A percentile compares a stretch with the other conserved stretches of the same genome.
phyloP scores from a whole-genome alignment of 2,113 vertebrate species.

The Oryzias melastigma region DNA sequence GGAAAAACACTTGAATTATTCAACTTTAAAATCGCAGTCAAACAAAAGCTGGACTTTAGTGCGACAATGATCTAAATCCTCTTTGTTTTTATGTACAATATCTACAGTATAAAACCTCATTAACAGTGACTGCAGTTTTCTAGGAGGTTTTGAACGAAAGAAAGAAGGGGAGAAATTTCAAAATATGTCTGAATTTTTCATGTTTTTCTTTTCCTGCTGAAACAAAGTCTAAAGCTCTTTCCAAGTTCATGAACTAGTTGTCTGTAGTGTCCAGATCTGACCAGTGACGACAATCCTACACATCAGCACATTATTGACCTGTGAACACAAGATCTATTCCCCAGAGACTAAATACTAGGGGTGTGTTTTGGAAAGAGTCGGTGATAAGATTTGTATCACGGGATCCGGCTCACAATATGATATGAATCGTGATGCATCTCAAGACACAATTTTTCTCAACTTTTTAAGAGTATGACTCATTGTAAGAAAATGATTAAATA shows the following conservation, averaged over 20 bases:
- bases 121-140: conserved; percentile 35
- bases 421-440: too few species aligned
- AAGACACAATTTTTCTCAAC: too few species aligned
- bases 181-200: not conserved
- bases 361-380: too few species aligned
- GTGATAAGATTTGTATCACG: too few species aligned
- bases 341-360: conserved; percentile 22
- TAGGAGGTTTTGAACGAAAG: not conserved
- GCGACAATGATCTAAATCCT: too few species aligned
- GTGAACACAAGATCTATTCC: conserved; percentile 15
- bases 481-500: too few species aligned
- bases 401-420: too few species aligned
- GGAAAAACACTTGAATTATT: not conserved
- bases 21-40: too few species aligned
- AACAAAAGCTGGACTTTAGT: too few species aligned
- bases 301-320: conserved; percentile 30
- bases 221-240: conserved; percentile 14
- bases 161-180: not conserved
- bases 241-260: conserved; percentile 49
- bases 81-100: too few species aligned
- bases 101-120: conserved; percentile 22
- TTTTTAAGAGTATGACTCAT: too few species aligned
- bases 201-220: conserved; percentile 5
- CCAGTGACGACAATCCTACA: conserved; percentile 14
- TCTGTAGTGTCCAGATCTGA: conserved; percentile 11